phyloP scores from a whole-genome alignment of 2,113 vertebrate species.

The Pseudolaguvia tuberculata region DNA sequence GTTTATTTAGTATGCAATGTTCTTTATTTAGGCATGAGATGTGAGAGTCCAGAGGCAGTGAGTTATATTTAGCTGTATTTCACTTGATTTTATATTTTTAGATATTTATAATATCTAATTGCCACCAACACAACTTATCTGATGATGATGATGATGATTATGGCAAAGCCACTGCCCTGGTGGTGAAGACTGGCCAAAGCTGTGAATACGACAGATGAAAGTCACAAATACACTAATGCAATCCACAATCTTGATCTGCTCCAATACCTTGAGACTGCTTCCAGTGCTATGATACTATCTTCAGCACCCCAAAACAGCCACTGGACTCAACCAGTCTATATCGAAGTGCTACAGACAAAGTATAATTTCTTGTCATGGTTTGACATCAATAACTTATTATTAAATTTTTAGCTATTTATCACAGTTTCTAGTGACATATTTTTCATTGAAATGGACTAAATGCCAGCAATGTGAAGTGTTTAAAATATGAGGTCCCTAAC shows the following conservation, averaged over 20 bases:
- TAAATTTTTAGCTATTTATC: not conserved
- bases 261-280: too few relatives aligned
- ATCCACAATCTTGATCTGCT: too few relatives aligned
- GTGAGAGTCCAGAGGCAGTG: not conserved
- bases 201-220: not conserved
- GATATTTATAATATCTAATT: not conserved
- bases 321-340: not conserved
- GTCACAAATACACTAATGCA: too few relatives aligned
- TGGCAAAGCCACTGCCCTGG: not conserved
- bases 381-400: too few relatives aligned
- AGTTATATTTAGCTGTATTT: too few relatives aligned
- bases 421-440: not conserved
- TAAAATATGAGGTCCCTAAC: too few relatives aligned
- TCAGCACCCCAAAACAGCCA: too few relatives aligned
- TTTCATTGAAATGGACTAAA: not conserved
- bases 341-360: not conserved
- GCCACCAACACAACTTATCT: not conserved
- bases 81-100: not conserved
- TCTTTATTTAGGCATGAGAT: not conserved
- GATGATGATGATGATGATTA: not conserved
- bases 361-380: too few relatives aligned
- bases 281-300: too few relatives aligned
- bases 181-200: not conserved
- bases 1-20: not conserved
- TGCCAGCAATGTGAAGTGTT: not conserved